A percentile compares a stretch with the other conserved stretches of the same genome.
Evolutionary conservation across 2,113 vertebrate species (phyloP).

Genomic region (Strix uralensis): DNA sequence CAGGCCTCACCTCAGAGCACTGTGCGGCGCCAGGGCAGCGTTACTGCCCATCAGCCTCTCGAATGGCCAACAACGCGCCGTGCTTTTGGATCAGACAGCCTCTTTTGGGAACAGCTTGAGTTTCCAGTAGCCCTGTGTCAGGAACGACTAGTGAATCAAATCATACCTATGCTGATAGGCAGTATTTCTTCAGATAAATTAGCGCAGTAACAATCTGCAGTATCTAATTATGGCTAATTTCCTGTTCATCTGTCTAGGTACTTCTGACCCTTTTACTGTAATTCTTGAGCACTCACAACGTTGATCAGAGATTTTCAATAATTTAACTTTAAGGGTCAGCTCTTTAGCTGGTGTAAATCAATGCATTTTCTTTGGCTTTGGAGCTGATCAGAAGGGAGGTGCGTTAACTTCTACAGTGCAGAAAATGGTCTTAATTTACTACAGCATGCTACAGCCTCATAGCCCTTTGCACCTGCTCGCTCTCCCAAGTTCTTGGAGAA

Average conservation of each 20-base stretch:
- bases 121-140: not conserved
- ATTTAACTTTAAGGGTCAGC: conserved; percentile 29
- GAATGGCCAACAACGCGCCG: fast-evolving
- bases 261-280: conserved; percentile 50
- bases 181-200: not conserved
- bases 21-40: too few species aligned
- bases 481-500: not conserved
- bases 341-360: conserved; percentile 41
- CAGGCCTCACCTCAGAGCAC: fast-evolving
- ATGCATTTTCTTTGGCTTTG: conserved; percentile 19
- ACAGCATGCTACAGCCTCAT: not conserved
- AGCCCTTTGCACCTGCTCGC: fast-evolving
- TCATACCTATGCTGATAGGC: not conserved
- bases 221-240: conserved; percentile 45
- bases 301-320: conserved; percentile 47
- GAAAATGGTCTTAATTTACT: not conserved
- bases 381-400: not conserved
- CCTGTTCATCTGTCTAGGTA: conserved; percentile 20
- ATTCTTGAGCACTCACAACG: conserved; percentile 3
- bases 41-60: too few species aligned
- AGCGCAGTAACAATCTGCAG: not conserved
- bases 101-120: not conserved
- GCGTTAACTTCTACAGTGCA: not conserved
- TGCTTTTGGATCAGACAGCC: not conserved
- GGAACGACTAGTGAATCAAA: not conserved